A percentile compares a stretch with the other conserved stretches of the same genome.
Conservation (phyloP, 1,140 invertebrate species). For the Drosophila grimshawi region DNA sequence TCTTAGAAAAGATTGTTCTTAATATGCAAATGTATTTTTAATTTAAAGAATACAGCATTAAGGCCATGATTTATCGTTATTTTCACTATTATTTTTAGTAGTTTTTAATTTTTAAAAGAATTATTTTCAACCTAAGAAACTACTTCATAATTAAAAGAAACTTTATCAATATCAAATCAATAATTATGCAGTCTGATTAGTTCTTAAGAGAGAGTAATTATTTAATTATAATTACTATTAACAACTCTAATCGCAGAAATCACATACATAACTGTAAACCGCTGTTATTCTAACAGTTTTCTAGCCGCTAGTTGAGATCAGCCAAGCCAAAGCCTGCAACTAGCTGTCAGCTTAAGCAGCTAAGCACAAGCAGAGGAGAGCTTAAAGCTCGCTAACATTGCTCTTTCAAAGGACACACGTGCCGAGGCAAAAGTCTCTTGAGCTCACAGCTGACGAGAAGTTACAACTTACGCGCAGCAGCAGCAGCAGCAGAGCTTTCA, state of each 20-base stretch:
- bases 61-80: background rate
- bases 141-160: too few species aligned
- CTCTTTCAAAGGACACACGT: slow-evolving; percentile 63
- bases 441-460: background rate
- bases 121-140: too few species aligned
- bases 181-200: too few species aligned
- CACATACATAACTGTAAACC: background rate
- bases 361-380: background rate
- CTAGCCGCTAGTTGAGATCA: slow-evolving; percentile 8
- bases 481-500: slow-evolving; percentile 59
- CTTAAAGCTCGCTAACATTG: slow-evolving; percentile 27
- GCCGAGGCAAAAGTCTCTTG: slow-evolving; percentile 46
- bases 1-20: background rate
- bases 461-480: slow-evolving; percentile 57
- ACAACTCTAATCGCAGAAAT: background rate
- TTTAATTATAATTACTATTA: too few species aligned
- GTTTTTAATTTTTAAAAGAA: too few species aligned
- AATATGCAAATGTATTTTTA: background rate
- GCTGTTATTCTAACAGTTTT: background rate
- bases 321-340: background rate
- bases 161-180: too few species aligned
- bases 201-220: too few species aligned
- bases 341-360: background rate
- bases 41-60: slow-evolving; percentile 7
- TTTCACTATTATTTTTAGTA: too few species aligned